A percentile compares a stretch with the other conserved stretches of the same genome.
Evolutionary conservation across 2,797 vertebrate species (phyloP).

Genomic region (Muraenolepis orangiensis): DNA sequence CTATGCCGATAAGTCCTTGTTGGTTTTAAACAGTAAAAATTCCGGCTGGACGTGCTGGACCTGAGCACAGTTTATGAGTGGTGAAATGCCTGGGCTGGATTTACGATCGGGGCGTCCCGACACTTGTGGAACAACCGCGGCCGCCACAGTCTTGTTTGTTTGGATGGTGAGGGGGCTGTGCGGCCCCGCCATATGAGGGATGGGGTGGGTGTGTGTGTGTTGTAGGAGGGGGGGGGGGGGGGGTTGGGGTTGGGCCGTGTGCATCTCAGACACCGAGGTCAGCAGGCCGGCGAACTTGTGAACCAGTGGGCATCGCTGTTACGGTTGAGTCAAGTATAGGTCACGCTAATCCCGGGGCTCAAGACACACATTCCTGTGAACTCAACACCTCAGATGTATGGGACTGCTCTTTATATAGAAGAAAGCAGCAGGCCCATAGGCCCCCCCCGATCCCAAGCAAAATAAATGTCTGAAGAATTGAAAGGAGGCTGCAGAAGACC

Average conservation of each 20-base stretch:
- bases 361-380: slow-evolving; percentile 48
- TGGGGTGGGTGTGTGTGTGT: not conserved
- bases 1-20: slow-evolving; percentile 52
- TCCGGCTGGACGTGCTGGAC: slow-evolving; percentile 48
- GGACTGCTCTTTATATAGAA: slow-evolving; percentile 46
- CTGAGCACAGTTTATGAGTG: slow-evolving; percentile 43
- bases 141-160: slow-evolving; percentile 17
- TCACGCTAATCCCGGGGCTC: slow-evolving; percentile 61
- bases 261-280: slow-evolving; percentile 47
- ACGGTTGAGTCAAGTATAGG: slow-evolving; percentile 63
- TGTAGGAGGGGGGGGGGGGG: not conserved
- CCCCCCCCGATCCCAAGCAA: slow-evolving; percentile 7
- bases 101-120: slow-evolving; percentile 49
- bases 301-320: slow-evolving; percentile 50
- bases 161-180: slow-evolving; percentile 1
- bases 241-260: slow-evolving; percentile 6
- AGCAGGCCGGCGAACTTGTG: slow-evolving; percentile 54
- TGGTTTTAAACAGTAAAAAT: slow-evolving; percentile 62
- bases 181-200: not conserved
- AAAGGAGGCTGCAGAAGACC: not conserved
- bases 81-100: slow-evolving; percentile 57
- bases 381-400: slow-evolving; percentile 56
- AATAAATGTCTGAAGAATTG: slow-evolving; percentile 3
- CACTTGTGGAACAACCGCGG: slow-evolving; percentile 20
- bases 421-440: not conserved